A percentile compares a stretch with the other conserved stretches of the same genome.
Evolutionary conservation across 2,113 vertebrate genomes (phyloP).

Genomic region (Eretmochelys imbricata): DNA sequence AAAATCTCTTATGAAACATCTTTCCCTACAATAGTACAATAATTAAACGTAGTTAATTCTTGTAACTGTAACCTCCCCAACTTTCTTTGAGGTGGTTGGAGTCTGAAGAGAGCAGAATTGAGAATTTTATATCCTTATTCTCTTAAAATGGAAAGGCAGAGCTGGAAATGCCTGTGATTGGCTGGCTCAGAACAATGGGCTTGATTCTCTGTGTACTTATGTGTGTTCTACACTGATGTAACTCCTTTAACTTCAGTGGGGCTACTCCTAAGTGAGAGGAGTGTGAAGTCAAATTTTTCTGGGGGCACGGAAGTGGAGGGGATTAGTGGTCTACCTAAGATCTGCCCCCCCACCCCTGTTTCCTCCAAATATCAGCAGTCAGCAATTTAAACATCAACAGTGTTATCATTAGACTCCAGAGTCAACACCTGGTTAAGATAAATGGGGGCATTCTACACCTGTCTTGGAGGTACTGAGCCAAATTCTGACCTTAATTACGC

Average conservation of each 20-base stretch:
- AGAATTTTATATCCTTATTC: neutral
- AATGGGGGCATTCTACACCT: neutral
- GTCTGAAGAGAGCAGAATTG: neutral
- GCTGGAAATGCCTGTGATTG: neutral
- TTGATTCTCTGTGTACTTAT: neutral
- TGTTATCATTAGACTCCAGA: rapidly evolving
- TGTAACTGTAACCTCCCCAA: slow-evolving; percentile 19
- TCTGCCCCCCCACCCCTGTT: neutral
- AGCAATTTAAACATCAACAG: rapidly evolving
- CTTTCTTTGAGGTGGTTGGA: slow-evolving; percentile 7
- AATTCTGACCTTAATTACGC: neutral
- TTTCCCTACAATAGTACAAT: neutral
- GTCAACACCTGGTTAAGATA: neutral
- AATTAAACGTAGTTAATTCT: slow-evolving; percentile 15
- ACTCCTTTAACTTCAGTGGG: neutral
- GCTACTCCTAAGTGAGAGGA: neutral
- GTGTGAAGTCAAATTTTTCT: neutral
- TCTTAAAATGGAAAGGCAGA: slow-evolving; percentile 12
- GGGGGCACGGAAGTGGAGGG: rapidly evolving
- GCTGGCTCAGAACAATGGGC: neutral
- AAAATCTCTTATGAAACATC: neutral
- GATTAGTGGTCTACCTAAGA: rapidly evolving
- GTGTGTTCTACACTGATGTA: neutral
- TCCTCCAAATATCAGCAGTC: neutral
- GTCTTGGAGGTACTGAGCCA: neutral